A percentile compares a stretch with the other conserved stretches of the same genome.
Evolutionary conservation across 1,140 invertebrate genomes (phyloP).

Genomic region (Anastrepha ludens): DNA sequence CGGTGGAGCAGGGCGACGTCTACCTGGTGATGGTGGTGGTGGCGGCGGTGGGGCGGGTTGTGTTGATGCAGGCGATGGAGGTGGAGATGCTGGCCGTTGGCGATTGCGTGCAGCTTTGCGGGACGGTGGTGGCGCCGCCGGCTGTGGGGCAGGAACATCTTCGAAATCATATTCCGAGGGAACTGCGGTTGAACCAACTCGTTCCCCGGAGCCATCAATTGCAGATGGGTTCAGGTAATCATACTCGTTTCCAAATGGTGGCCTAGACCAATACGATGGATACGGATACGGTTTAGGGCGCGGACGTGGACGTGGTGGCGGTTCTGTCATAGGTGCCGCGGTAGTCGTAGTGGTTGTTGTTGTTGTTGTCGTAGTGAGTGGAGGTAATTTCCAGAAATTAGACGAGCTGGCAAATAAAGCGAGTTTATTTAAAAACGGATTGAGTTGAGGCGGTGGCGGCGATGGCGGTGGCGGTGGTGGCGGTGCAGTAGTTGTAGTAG

Average conservation of each 20-base stretch:
- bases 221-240: conserved; percentile 61
- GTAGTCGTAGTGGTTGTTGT: conserved; percentile 56
- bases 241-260: conserved; percentile 54
- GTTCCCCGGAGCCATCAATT: not conserved
- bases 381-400: not conserved
- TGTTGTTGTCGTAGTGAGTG: conserved; percentile 54
- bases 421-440: conserved; percentile 33
- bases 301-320: conserved; percentile 56
- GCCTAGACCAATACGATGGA: conserved; percentile 9
- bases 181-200: not conserved
- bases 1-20: conserved; percentile 51
- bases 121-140: conserved; percentile 48
- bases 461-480: not conserved
- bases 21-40: not conserved
- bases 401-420: conserved; percentile 25
- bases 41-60: conserved; percentile 47
- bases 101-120: conserved; percentile 41
- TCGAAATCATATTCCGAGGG: not conserved
- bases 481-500: conserved; percentile 45
- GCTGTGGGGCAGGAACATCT: conserved; percentile 44
- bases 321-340: conserved; percentile 18
- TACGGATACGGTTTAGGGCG: conserved; percentile 12
- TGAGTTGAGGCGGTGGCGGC: conserved; percentile 20
- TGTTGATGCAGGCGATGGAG: conserved; percentile 45
- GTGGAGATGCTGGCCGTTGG: conserved; percentile 14